Conservation (phyloP, 1,140 invertebrate species). For the Epicauta chinensis region DNA sequence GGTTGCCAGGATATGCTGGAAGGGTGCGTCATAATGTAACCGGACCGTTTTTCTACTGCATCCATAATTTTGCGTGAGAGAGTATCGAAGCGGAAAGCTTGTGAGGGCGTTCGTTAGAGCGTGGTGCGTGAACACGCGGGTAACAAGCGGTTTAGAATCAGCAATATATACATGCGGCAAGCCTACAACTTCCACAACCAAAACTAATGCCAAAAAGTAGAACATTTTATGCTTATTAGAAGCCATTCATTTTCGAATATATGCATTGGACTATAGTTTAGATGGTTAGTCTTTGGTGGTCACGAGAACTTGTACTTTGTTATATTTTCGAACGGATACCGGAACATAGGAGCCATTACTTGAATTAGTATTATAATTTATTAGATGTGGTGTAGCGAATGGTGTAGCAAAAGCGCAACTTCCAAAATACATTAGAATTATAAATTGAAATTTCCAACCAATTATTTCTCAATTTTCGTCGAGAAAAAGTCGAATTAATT, state of each 20-base stretch:
- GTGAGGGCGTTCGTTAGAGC: conserved; percentile 18
- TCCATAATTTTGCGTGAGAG: conserved; percentile 23
- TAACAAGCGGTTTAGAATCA: conserved; percentile 22
- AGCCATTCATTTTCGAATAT: conserved; percentile 6
- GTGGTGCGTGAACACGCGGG: conserved; percentile 24
- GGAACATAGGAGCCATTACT: conserved; percentile 9
- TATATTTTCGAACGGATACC: conserved; percentile 3
- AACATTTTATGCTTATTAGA: conserved; percentile 19
- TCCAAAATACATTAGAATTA: too few species aligned
- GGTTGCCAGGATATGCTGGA: too few species aligned
- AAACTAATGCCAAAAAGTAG: conserved; percentile 6
- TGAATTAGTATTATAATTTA: conserved; percentile 8
- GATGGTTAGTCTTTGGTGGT: conserved; percentile 1
- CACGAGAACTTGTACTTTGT: conserved; percentile 11
- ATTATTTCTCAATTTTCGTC: too few species aligned
- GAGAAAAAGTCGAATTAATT: too few species aligned
- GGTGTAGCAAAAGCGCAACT: too few species aligned
- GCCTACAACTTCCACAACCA: not conserved
- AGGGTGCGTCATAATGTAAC: conserved; percentile 11
- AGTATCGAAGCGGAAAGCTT: conserved; percentile 18
- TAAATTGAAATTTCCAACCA: too few species aligned
- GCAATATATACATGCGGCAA: not conserved
- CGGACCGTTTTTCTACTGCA: conserved; percentile 21
- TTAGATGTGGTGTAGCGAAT: not conserved
- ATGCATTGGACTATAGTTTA: conserved; percentile 3